Evolutionary conservation across 1,140 invertebrate genomes (phyloP).

Genomic region (Lutraria rhynchaena): DNA sequence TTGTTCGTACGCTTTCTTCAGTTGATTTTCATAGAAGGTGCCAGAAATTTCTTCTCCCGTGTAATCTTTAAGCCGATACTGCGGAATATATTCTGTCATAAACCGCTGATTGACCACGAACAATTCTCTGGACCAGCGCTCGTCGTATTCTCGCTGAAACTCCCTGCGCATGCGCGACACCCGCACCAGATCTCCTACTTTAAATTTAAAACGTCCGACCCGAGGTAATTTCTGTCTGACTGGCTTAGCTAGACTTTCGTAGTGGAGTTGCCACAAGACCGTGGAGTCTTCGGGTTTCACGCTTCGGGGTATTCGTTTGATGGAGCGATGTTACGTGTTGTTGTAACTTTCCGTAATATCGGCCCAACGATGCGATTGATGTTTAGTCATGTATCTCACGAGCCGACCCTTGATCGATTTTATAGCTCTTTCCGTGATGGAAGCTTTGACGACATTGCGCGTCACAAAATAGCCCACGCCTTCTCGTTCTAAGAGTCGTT

Average conservation of each 20-base stretch:
- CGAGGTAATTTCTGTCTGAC: neutral
- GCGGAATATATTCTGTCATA: slow-evolving; percentile 29
- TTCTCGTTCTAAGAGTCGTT: neutral
- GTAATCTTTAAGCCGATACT: slow-evolving; percentile 58
- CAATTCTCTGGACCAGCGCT: slow-evolving; percentile 45
- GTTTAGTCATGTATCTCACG: slow-evolving; percentile 16
- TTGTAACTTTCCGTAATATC: slow-evolving; percentile 44
- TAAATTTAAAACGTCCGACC: slow-evolving; percentile 34
- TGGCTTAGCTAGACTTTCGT: slow-evolving; percentile 3
- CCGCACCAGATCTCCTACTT: slow-evolving; percentile 48
- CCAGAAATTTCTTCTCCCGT: slow-evolving; percentile 27
- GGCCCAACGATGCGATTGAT: slow-evolving; percentile 11
- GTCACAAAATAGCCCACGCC: slow-evolving; percentile 9
- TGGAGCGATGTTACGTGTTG: slow-evolving; percentile 26
- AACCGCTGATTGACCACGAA: slow-evolving; percentile 38
- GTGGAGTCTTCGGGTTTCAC: neutral
- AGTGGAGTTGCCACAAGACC: slow-evolving; percentile 7
- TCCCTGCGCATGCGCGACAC: slow-evolving; percentile 20
- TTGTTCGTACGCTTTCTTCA: slow-evolving; percentile 41
- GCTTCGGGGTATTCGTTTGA: slow-evolving; percentile 15
- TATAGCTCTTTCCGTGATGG: slow-evolving; percentile 5
- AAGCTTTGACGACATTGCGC: slow-evolving; percentile 20
- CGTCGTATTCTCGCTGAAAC: slow-evolving; percentile 57
- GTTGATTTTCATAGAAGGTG: slow-evolving; percentile 50
- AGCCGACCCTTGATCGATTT: slow-evolving; percentile 22